These are phyloP conservation scores for Amaurobius ferox DNA, from an alignment of 2,888 invertebrate species.

Conservation along the genomic window DNA sequence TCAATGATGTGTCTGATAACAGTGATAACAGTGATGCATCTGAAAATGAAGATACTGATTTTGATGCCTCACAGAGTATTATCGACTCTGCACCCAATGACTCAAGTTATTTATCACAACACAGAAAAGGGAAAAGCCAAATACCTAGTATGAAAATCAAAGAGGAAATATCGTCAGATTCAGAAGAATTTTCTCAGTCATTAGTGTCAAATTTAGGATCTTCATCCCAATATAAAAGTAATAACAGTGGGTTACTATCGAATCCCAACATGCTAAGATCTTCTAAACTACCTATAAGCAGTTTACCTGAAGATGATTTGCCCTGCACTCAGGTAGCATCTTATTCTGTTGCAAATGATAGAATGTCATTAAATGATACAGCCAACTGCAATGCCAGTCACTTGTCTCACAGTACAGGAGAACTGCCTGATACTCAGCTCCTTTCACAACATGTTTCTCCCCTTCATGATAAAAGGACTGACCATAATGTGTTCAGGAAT, in stretches of 20 bases:
- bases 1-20: background rate
- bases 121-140: background rate
- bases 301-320: background rate
- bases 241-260: too few species aligned
- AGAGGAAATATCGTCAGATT: background rate
- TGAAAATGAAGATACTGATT: constrained; percentile 13
- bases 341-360: too few species aligned
- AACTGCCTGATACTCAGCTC: too few species aligned
- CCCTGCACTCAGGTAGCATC: constrained; percentile 8
- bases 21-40: background rate
- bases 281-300: too few species aligned
- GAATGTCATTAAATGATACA: too few species aligned
- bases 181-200: background rate
- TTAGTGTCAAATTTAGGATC: background rate
- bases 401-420: too few species aligned
- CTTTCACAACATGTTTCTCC: too few species aligned
- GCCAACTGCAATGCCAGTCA: too few species aligned
- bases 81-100: background rate
- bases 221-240: too few species aligned
- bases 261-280: too few species aligned
- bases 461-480: too few species aligned
- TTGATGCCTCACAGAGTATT: constrained; percentile 27
- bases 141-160: background rate
- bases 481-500: too few species aligned
- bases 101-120: background rate